Percentiles rank a stretch among this genome's conserved stretches.
Conservation (phyloP, 2,797 vertebrate species). For the Hyperoplus lanceolatus region DNA sequence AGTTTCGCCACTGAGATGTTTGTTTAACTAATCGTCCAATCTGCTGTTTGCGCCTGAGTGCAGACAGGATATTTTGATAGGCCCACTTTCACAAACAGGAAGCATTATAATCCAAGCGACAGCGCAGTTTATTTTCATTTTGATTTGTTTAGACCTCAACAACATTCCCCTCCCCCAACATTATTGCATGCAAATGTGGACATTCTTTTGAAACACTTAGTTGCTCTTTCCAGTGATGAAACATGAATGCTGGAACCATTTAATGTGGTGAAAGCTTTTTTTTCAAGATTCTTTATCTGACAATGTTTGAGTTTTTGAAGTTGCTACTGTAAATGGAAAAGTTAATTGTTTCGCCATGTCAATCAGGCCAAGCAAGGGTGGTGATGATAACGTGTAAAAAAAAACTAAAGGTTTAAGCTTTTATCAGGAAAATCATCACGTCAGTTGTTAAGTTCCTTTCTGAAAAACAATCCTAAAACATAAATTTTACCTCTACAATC, state of each 20-base stretch:
- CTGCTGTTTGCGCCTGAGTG: conserved; percentile 49
- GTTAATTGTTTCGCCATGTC: conserved; percentile 39
- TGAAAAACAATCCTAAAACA: conserved; percentile 4
- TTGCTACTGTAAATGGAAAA: conserved; percentile 20
- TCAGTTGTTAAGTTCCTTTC: not conserved
- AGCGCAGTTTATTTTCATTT: conserved; percentile 73
- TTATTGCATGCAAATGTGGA: conserved; percentile 74
- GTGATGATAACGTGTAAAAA: too few relatives aligned
- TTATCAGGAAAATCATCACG: too few relatives aligned
- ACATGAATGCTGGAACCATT: conserved; percentile 54
- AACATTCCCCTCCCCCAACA: conserved; percentile 49
- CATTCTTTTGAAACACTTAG: conserved; percentile 69
- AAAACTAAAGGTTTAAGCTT: too few relatives aligned
- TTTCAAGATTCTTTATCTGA: conserved; percentile 39
- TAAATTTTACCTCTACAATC: not conserved
- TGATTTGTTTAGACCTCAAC: conserved; percentile 70
- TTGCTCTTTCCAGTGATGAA: conserved; percentile 60
- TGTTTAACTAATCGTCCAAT: conserved; percentile 58
- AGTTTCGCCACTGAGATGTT: conserved; percentile 47
- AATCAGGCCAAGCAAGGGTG: conserved; percentile 11
- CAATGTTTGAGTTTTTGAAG: conserved; percentile 43
- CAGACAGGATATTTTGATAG: conserved; percentile 75
- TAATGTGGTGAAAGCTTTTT: conserved; percentile 47
- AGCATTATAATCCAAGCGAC: conserved; percentile 68
- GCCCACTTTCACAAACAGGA: conserved; percentile 75